phyloP scores from a whole-genome alignment of 2,113 vertebrate species.

The Cichladusa arquata region DNA sequence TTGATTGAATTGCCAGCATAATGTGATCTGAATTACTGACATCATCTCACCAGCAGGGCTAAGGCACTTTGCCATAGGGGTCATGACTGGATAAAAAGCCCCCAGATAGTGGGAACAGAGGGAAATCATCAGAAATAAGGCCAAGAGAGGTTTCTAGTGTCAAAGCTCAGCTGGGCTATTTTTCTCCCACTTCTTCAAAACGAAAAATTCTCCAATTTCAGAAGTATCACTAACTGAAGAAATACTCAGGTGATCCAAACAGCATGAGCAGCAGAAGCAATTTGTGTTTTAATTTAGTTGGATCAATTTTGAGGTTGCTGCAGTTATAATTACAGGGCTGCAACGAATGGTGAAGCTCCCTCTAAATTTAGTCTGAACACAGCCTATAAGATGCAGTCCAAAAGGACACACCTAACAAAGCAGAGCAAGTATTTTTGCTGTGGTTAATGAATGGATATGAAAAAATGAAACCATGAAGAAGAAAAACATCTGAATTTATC shows the following conservation, averaged over 20 bases:
- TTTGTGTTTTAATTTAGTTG: conserved; percentile 19
- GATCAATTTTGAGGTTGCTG: conserved; percentile 6
- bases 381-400: background rate
- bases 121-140: background rate
- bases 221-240: background rate
- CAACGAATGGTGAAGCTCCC: background rate
- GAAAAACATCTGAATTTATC: background rate
- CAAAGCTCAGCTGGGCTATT: background rate
- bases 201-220: background rate
- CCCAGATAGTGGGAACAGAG: background rate
- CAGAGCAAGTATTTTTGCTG: conserved; percentile 5
- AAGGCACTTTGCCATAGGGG: background rate
- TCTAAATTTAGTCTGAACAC: background rate
- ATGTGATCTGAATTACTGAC: conserved; percentile 50
- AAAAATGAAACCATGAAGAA: background rate
- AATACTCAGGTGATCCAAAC: background rate
- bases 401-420: conserved; percentile 27
- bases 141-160: background rate
- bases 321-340: conserved; percentile 15
- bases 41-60: background rate
- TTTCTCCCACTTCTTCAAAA: background rate
- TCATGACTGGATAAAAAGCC: background rate
- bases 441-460: background rate
- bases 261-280: background rate
- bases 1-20: conserved; percentile 41